These are phyloP conservation scores for Phainopepla nitens DNA, from an alignment of 2,113 vertebrate species.

Conservation along the genomic window DNA sequence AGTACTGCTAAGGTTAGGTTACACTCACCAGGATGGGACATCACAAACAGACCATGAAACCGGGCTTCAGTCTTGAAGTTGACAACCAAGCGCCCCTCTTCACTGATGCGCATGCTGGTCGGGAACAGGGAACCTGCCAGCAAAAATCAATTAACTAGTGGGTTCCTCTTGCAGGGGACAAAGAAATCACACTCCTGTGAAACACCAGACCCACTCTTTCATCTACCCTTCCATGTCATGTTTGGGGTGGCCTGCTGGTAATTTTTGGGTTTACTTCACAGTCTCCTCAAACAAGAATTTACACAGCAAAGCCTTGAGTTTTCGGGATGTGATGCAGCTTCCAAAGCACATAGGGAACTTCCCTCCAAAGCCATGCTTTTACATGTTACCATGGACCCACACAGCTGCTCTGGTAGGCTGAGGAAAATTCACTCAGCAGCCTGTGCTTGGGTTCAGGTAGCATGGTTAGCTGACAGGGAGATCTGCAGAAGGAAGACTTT, in stretches of 20 bases:
- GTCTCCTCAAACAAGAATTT: neutral
- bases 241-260: neutral
- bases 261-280: neutral
- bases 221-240: neutral
- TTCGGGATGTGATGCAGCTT: neutral
- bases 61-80: slow-evolving; percentile 91
- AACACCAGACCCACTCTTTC: neutral
- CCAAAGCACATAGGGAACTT: neutral
- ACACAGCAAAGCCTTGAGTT: neutral
- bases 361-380: neutral
- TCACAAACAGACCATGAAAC: slow-evolving; percentile 89
- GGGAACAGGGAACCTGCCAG: slow-evolving; percentile 87
- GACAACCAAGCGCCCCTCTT: slow-evolving; percentile 88
- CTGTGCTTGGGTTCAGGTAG: neutral
- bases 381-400: neutral
- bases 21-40: slow-evolving; percentile 82
- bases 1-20: neutral
- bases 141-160: neutral
- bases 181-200: neutral
- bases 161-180: neutral
- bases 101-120: slow-evolving; percentile 90
- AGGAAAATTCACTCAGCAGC: neutral
- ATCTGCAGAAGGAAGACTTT: neutral
- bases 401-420: neutral
- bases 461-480: neutral